Conservation (phyloP, 2,888 invertebrate genomes). For the Stenodera caucasica region DNA sequence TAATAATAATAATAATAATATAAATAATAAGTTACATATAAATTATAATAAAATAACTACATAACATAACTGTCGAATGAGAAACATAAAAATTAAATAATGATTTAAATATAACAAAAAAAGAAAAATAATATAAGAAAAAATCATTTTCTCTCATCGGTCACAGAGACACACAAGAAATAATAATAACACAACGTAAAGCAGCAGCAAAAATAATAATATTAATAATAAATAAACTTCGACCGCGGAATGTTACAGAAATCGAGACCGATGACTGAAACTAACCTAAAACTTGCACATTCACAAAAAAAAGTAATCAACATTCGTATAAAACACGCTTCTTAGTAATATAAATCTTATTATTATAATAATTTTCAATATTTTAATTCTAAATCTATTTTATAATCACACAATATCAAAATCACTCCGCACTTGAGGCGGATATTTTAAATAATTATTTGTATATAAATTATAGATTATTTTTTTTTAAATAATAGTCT, state of each 20-base stretch:
- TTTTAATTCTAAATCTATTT: slow-evolving; percentile 51
- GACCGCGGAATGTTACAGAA: slow-evolving; percentile 52
- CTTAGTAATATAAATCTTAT: slow-evolving; percentile 44
- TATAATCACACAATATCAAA: slow-evolving; percentile 58
- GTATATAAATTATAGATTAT: slow-evolving; percentile 31
- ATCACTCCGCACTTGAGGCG: slow-evolving; percentile 53
- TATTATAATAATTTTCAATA: slow-evolving; percentile 29
- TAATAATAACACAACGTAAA: slow-evolving; percentile 43
- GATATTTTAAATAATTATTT: slow-evolving; percentile 40
- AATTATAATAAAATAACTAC: slow-evolving; percentile 58
- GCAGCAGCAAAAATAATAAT: slow-evolving; percentile 35
- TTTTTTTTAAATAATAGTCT: slow-evolving; percentile 30
- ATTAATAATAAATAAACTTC: slow-evolving; percentile 48
- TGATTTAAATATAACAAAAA: slow-evolving; percentile 57
- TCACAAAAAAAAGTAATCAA: slow-evolving; percentile 47
- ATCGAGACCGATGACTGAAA: slow-evolving; percentile 53
- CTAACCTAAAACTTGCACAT: slow-evolving; percentile 52
- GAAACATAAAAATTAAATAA: slow-evolving; percentile 56
- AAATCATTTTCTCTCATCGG: slow-evolving; percentile 55
- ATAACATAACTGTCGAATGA: slow-evolving; percentile 56
- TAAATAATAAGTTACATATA: slow-evolving; percentile 60
- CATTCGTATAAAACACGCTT: slow-evolving; percentile 55
- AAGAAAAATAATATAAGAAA: too few relatives aligned
- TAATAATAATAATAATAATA: slow-evolving; percentile 29
- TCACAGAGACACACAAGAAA: slow-evolving; percentile 43